Conservation (phyloP, 2,888 invertebrate species). For the Dilophus febrilis region DNA sequence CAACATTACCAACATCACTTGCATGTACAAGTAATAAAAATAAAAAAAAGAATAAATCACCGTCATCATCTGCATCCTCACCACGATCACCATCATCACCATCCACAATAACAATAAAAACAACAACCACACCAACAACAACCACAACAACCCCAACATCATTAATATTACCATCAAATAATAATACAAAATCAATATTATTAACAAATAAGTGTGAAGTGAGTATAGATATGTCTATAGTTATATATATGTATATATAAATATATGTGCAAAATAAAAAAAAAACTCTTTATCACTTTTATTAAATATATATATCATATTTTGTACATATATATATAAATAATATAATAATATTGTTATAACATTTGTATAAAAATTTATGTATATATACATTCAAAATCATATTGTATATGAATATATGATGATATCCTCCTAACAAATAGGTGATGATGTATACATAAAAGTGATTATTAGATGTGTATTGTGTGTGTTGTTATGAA, state of each 20-base stretch:
- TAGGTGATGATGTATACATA: no score
- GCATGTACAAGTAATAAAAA: neutral
- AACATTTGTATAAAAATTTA: no score
- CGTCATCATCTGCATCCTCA: neutral
- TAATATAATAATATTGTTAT: no score
- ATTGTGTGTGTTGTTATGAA: no score
- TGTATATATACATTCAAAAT: no score
- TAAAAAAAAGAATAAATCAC: neutral
- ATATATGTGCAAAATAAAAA: neutral
- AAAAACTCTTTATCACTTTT: neutral
- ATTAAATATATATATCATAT: no score
- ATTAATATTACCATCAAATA: conserved; percentile 15
- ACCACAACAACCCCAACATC: neutral
- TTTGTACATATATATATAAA: no score
- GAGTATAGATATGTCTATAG: no score
- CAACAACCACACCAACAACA: conserved; percentile 15
- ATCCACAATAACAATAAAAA: neutral
- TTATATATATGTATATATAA: no score
- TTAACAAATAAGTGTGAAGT: conserved; percentile 13
- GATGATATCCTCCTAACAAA: no score
- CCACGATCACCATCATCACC: conserved; percentile 1
- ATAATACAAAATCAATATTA: conserved; percentile 10
- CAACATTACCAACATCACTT: neutral
- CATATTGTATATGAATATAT: no score
- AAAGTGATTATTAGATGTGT: no score